These are phyloP conservation scores for Dynastes maya DNA, from an alignment of 2,888 invertebrate genomes.

Conservation along the genomic window DNA sequence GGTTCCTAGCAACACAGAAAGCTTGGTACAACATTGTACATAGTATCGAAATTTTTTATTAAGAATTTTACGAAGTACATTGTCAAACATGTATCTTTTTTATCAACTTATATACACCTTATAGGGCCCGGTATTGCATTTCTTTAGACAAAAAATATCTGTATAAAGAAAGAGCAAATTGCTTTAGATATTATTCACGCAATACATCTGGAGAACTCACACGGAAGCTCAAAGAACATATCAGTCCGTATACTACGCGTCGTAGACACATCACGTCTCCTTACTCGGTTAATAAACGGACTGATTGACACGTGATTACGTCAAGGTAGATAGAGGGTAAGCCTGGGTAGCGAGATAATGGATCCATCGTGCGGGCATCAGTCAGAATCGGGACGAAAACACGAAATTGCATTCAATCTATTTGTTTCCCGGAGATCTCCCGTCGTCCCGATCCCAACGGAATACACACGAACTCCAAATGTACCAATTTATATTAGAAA, in stretches of 20 bases:
- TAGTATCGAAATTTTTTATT: no score
- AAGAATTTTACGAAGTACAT: no score
- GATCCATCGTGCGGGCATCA: constrained; percentile 66
- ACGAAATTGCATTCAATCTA: constrained; percentile 64
- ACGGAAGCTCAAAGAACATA: neutral
- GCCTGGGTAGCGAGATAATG: constrained; percentile 63
- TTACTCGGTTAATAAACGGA: constrained; percentile 60
- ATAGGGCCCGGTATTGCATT: no score
- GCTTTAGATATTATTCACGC: neutral
- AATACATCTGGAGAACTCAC: constrained; percentile 16
- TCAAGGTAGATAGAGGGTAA: constrained; percentile 57
- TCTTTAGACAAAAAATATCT: no score
- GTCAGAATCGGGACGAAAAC: constrained; percentile 62
- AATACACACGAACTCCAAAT: constrained; percentile 47
- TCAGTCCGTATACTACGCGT: neutral
- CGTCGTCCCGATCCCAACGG: constrained; percentile 40
- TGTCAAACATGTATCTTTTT: no score
- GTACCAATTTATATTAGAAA: constrained; percentile 49
- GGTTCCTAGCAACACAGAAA: no score
- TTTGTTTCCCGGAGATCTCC: constrained; percentile 47
- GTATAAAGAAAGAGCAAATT: no score
- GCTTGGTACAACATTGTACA: no score
- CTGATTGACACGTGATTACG: constrained; percentile 63
- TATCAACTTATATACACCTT: no score
- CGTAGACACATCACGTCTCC: constrained; percentile 52